A percentile compares a stretch with the other conserved stretches of the same genome.
phyloP scores from a whole-genome alignment of 2,888 invertebrate genomes.

The Hemicrepidius hirtus region DNA sequence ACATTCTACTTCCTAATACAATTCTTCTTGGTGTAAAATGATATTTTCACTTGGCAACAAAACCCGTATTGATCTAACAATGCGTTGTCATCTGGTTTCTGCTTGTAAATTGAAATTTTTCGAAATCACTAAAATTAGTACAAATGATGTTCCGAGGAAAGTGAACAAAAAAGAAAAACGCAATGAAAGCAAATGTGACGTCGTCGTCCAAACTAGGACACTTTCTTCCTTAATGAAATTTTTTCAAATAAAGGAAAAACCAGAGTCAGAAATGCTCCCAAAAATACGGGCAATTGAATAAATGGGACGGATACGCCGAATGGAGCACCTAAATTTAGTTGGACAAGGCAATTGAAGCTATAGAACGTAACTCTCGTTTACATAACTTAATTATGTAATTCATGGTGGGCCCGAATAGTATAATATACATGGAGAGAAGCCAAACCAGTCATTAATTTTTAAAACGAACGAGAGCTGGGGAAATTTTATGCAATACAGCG shows the following conservation, averaged over 20 bases:
- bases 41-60: too few relatives aligned
- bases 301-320: conserved; percentile 26
- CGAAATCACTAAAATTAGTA: too few relatives aligned
- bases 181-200: not conserved
- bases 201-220: not conserved
- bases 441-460: conserved; percentile 25
- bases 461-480: not conserved
- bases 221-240: conserved; percentile 28
- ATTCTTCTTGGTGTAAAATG: too few relatives aligned
- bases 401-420: conserved; percentile 19
- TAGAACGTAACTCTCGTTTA: conserved; percentile 38
- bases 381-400: conserved; percentile 42
- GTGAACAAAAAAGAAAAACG: not conserved
- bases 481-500: not conserved
- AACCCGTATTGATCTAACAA: too few relatives aligned
- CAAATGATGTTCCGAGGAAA: too few relatives aligned
- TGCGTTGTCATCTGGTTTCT: too few relatives aligned
- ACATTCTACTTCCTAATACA: too few relatives aligned
- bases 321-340: conserved; percentile 27
- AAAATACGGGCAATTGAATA: conserved; percentile 40
- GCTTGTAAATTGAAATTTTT: too few relatives aligned
- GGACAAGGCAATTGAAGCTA: conserved; percentile 37
- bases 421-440: conserved; percentile 14
- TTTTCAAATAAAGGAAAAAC: conserved; percentile 28
- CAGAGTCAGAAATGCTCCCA: conserved; percentile 8